Evolutionary conservation across 2,888 invertebrate genomes (phyloP).

Genomic region (Drosophila anceps): DNA sequence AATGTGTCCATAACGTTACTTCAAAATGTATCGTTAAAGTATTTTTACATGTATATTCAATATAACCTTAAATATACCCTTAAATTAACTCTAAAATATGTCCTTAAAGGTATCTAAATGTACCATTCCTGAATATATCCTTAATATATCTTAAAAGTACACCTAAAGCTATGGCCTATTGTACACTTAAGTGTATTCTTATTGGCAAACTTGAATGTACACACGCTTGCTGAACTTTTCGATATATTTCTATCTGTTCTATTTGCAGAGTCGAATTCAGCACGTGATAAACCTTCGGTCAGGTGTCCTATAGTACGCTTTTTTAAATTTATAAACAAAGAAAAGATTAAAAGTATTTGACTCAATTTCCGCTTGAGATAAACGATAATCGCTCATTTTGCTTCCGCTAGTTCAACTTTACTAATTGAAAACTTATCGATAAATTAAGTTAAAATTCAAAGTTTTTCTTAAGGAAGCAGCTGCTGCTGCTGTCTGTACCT

Average conservation of each 20-base stretch:
- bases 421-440: not conserved
- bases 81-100: not conserved
- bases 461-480: constrained; percentile 14
- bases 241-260: not conserved
- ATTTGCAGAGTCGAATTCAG: not conserved
- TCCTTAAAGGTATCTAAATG: not conserved
- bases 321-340: constrained; percentile 3
- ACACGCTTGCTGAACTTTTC: not conserved
- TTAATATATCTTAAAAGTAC: not conserved
- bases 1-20: too few species aligned
- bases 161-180: not conserved
- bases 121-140: not conserved
- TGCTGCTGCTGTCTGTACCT: not conserved
- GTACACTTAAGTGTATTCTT: not conserved
- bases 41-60: too few species aligned
- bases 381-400: not conserved
- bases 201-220: not conserved
- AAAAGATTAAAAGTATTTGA: not conserved
- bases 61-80: not conserved
- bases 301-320: not conserved
- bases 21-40: too few species aligned
- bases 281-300: not conserved
- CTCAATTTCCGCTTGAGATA: not conserved
- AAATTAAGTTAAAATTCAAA: not conserved
- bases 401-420: not conserved